Evolutionary conservation across 2,797 vertebrate species (phyloP), one percentile per base, ranked within the genome.

Genomic region (Hapalemur alaotrensis): DNA sequence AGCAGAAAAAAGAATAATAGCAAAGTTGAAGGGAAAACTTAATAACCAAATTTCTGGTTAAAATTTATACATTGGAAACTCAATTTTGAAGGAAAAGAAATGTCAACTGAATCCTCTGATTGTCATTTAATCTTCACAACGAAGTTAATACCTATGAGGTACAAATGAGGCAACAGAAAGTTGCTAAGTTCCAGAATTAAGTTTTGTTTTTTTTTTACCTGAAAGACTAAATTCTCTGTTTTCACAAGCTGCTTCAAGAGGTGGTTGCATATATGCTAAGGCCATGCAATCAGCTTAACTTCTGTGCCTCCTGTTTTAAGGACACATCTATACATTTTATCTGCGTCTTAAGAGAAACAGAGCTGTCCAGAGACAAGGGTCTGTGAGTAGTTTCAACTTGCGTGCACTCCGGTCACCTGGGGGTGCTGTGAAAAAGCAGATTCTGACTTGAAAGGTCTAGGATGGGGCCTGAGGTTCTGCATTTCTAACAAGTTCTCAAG

Each of bases 341-440:
- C 50, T 43, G 3, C 15, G 10, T 30, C 48, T 20, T 41, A 22
- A 48, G 5, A 25, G 75, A 81, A 48, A 35, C 43, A 67, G 50
- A 22, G 1, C 46, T 18, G 2, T 43, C 30, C 28, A 67, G n/a
- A 76, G 15, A 30, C 13, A 6, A 35, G 41, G 4, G 5, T 54
- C 48, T 80, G 67, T 3, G 52, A 65, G 10, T 4, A 7, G 4
- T 35, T 63, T 35, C 38, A 59, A 35, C 50, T 38, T 69, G 17
- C 57, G 1, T 2, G 10, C 15, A 17, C 17, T 18, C 18, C 0
- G 5, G 0, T 73, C 48, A 59, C 28, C 30, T 13, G 43, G 2
- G 12, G 6, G 7, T 61, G 85, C 52, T 28, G 13, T 25, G 18
- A 28, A 82, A 83, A 61, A 63, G 10, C 17, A n/a, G 38, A 23